Conservation (phyloP, 2,113 vertebrate species). For the Pelusios castaneus region DNA sequence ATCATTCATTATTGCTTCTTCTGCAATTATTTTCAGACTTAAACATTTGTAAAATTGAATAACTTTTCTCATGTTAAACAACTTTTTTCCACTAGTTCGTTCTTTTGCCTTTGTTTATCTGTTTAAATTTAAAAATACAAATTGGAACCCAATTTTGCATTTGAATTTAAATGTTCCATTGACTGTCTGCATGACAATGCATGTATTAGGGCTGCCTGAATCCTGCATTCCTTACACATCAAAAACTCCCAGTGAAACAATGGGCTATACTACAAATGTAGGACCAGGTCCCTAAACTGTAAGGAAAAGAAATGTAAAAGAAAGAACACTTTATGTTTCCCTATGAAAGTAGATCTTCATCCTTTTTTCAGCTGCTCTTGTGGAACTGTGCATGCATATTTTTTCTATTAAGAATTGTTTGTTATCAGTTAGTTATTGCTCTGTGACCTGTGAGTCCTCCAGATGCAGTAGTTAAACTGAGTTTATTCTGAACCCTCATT, state of each 20-base stretch:
- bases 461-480: not conserved
- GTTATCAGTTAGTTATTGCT: not conserved
- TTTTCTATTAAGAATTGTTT: not conserved
- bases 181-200: no score
- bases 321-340: not conserved
- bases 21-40: not conserved
- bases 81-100: not conserved
- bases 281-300: not conserved
- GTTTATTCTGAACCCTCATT: not conserved
- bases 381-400: accelerated
- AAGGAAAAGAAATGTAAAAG: not conserved
- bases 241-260: not conserved
- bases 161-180: not conserved
- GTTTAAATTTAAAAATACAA: constrained; percentile 9
- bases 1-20: constrained; percentile 35
- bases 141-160: not conserved
- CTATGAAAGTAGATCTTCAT: not conserved
- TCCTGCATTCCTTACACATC: not conserved
- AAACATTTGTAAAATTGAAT: not conserved
- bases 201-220: not conserved
- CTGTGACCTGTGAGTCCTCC: not conserved
- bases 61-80: constrained; percentile 2
- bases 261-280: not conserved
- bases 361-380: not conserved
- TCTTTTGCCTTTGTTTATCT: not conserved